These are phyloP conservation scores for Danionella dracula DNA, from an alignment of 2,797 vertebrate species.

Conservation along the genomic window DNA sequence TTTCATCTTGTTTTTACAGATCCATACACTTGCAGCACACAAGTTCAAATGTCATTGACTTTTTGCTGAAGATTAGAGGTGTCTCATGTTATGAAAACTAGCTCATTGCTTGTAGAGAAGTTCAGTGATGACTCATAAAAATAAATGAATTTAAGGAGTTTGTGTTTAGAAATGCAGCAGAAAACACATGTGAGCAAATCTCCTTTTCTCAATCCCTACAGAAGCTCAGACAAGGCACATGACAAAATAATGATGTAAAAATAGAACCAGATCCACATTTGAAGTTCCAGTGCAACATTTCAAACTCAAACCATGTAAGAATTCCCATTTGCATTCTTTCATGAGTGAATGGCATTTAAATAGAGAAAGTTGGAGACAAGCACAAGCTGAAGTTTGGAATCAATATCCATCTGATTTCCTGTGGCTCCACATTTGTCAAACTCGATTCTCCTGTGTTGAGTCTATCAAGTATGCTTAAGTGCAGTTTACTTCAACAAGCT, in stretches of 20 bases:
- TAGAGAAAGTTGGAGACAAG: not conserved
- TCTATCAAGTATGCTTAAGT: constrained; percentile 35
- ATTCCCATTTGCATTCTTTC: not conserved
- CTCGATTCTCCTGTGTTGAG: constrained; percentile 31
- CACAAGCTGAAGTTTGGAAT: constrained; percentile 22
- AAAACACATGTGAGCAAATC: no score
- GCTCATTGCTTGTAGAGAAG: no score
- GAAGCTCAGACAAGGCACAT: no score
- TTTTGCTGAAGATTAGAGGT: no score
- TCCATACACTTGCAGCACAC: no score
- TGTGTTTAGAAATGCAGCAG: no score
- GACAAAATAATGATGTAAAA: not conserved
- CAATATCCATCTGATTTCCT: constrained; percentile 27
- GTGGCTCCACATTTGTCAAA: constrained; percentile 13
- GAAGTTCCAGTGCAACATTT: not conserved
- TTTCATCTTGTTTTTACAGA: no score
- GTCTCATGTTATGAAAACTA: no score
- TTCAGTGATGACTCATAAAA: no score
- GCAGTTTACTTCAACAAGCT: constrained; percentile 28
- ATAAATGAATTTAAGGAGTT: no score
- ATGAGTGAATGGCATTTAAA: not conserved
- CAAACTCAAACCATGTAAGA: not conserved
- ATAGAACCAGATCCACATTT: not conserved
- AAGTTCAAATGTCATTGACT: no score
- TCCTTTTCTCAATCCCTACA: no score